Evolutionary conservation across 37 sponge, comb jelly and placozoan genomes (phyloP), one percentile per base, ranked within the genome.

Genomic region (Diacarnus erythraeanus): DNA sequence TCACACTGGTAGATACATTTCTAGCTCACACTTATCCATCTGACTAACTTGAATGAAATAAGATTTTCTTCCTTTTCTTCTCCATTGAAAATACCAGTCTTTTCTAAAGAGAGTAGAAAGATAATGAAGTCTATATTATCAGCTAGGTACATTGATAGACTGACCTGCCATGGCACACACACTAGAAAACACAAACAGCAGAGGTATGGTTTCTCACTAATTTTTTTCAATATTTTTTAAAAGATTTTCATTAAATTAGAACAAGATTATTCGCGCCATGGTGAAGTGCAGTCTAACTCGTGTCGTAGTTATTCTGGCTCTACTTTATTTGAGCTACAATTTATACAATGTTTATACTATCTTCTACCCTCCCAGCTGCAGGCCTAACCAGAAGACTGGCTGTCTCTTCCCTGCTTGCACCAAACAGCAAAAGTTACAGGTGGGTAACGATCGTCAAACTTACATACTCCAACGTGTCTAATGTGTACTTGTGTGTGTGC

Each of bases 351-450:
- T 91, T 21, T 83, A 83, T 71, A 58, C 35, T 18, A 57, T 86
- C 43, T 83, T 86, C 69, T 59, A 74, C 70, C 89, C 92, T 21
- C 33, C 80, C 22, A 26, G 39, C 25, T 91, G 92, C 77, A 27
- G 0, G 35, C 1, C 41, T 2, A 76, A 43, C n/a, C 58, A 43
- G 42, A 68, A 51, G 23, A 18, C 33, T 25, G 27, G 72, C 2
- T 90, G 90, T 41, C 30, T 90, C 25, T 44, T 17, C 12, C 90
- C 90, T 8, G 77, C 73, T 2, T 68, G 84, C 66, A 34, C 54
- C 10, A 56, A n/a, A 2, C 42, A 78, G 30, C 61, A 39, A 26
- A 30, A 65, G 41, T 10, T 87, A 38, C 71, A 87, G 77, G 86
- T 85, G 67, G 57, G 56, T 41, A 39, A 31, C 10, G 66, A 35